phyloP scores from a whole-genome alignment of 2,113 vertebrate genomes.

The Lamprologus tigripictilis region DNA sequence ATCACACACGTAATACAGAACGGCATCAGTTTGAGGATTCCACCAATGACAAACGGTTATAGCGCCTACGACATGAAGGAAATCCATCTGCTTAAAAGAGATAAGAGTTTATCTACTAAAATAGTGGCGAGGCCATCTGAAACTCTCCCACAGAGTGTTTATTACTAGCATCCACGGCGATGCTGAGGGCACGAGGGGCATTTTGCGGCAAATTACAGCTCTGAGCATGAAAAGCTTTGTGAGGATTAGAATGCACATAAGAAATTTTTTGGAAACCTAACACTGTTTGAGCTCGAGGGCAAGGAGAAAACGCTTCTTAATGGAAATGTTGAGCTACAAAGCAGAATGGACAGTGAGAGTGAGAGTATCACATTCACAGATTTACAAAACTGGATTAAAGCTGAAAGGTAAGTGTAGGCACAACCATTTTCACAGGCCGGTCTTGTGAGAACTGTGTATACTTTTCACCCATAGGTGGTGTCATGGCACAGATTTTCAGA shows the following conservation, averaged over 20 bases:
- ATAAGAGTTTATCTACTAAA: slow-evolving; percentile 58
- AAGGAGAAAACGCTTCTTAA: background rate
- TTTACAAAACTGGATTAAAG: background rate
- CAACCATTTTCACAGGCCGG: background rate
- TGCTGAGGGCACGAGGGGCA: background rate
- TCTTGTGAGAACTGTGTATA: background rate
- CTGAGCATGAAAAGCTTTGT: background rate
- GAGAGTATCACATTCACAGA: background rate
- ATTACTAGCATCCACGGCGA: background rate
- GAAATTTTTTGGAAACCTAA: background rate
- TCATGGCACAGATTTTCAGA: background rate
- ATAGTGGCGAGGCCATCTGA: background rate
- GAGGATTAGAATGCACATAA: background rate
- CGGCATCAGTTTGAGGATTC: background rate
- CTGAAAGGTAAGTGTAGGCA: background rate
- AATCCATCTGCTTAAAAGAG: slow-evolving; percentile 46
- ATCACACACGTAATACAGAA: background rate
- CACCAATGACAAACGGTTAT: background rate
- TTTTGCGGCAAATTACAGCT: background rate
- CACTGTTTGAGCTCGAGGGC: background rate
- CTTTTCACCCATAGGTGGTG: slow-evolving; percentile 36
- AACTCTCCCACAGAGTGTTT: background rate
- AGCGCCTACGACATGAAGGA: background rate
- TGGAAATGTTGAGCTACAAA: background rate
- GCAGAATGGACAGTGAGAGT: background rate